phyloP scores from a whole-genome alignment of 1,140 invertebrate species.

The Ceratoteleas bidentatus region DNA sequence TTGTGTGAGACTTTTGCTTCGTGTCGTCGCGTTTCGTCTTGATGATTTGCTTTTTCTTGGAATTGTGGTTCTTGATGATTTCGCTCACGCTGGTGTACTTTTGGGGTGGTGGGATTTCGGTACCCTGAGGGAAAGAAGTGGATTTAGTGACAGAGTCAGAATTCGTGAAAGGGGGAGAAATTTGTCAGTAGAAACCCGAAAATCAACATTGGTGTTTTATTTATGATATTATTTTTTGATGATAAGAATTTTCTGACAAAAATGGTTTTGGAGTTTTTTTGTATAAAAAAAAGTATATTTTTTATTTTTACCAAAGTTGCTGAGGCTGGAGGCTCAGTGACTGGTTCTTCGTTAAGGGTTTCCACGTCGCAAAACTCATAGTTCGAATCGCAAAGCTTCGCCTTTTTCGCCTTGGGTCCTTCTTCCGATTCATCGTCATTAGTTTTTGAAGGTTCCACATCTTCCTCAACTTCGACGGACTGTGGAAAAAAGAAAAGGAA shows the following conservation, averaged over 20 bases:
- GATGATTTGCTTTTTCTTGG: slow-evolving; percentile 38
- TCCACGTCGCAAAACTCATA: slow-evolving; percentile 48
- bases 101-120: neutral
- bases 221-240: too few relatives aligned
- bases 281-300: too few relatives aligned
- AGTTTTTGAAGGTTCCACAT: slow-evolving; percentile 11
- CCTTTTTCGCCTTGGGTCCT: slow-evolving; percentile 1
- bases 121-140: too few relatives aligned
- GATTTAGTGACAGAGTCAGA: too few relatives aligned
- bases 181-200: too few relatives aligned
- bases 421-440: slow-evolving; percentile 15
- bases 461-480: slow-evolving; percentile 16
- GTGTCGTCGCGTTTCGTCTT: slow-evolving; percentile 19
- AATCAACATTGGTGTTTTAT: too few relatives aligned
- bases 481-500: slow-evolving; percentile 13
- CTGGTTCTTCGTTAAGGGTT: slow-evolving; percentile 17
- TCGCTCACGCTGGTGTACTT: slow-evolving; percentile 68
- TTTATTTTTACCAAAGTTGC: too few relatives aligned
- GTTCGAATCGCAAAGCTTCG: slow-evolving; percentile 15
- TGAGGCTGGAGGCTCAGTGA: too few relatives aligned
- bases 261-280: too few relatives aligned
- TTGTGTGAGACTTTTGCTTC: slow-evolving; percentile 71
- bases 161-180: too few relatives aligned
- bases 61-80: slow-evolving; percentile 67
- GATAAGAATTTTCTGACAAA: too few relatives aligned